phyloP scores from a whole-genome alignment of 1,140 invertebrate genomes.

The Eueides isabella region DNA sequence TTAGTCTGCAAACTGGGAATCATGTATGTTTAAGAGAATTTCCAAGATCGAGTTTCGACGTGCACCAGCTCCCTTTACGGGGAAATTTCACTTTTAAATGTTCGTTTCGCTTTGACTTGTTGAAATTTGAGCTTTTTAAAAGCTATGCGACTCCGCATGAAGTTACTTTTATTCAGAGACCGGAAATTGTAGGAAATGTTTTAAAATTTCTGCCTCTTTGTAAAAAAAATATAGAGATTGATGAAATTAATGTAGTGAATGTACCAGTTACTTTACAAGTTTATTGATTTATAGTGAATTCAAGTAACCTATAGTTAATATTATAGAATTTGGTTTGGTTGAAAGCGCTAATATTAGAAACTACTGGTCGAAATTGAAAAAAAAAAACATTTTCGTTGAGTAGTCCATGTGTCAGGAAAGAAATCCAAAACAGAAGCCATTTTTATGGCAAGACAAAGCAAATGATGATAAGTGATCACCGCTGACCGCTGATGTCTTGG shows the following conservation, averaged over 20 bases:
- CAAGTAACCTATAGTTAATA: background rate
- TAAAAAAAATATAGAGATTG: background rate
- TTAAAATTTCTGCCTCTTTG: background rate
- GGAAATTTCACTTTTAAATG: constrained; percentile 36
- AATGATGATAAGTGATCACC: no score
- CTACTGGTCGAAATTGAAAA: background rate
- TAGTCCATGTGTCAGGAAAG: no score
- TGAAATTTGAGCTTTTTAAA: constrained; percentile 26
- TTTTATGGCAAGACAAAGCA: no score
- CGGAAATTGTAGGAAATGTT: constrained; percentile 13
- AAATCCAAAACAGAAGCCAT: no score
- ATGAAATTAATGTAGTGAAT: background rate
- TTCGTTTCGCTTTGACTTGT: constrained; percentile 27
- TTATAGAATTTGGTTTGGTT: background rate
- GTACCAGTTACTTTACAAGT: background rate
- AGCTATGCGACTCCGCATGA: constrained; percentile 21
- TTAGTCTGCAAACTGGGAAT: constrained; percentile 46
- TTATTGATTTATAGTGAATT: background rate
- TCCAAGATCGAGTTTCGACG: constrained; percentile 39
- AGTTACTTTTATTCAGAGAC: constrained; percentile 9
- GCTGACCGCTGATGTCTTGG: no score
- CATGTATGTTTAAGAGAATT: constrained; percentile 54
- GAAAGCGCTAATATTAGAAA: no score
- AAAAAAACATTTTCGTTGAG: background rate
- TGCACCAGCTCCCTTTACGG: constrained; percentile 26